Base-by-base conservation (phyloP, 2,113 vertebrate genomes). In the Vireo altiloquus region DNA sequence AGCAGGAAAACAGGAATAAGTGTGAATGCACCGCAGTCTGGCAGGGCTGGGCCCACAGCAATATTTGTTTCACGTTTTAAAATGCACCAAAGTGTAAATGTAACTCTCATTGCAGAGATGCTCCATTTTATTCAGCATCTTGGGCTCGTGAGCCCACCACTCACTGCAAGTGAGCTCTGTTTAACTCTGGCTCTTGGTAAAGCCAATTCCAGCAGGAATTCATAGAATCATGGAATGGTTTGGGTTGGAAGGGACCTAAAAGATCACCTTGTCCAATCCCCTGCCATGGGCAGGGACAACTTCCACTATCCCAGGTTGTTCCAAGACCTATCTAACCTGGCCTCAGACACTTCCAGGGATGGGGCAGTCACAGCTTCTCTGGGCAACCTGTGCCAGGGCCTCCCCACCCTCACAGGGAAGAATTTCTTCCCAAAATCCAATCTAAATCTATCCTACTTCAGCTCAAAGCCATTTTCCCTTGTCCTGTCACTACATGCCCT, bases 321-420 rank as follows among this genome's bases (percentile, higher is more conserved):
- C 83, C 53, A 44, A 66, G 17, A 9, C 7, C 27, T 0, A 0
- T 35, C 35, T 44, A 59, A 3, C 0, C 9, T 35, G 61, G 25
- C 21, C 1, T 59, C 25, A 53, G 17, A 42, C 37, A 37, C 2
- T 50, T 59, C 25, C 83, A 76, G 63, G 31, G 21, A 27, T 31
- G 53, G 9, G 1, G 27, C 52, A 68, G 31, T 37, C 61, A 60
- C 72, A 60, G 72, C 21, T 86, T 18, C 63, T 31, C 53, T 44
- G 22, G 44, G 25, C 0, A 77, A 0, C 4, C 44, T 33, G 11
- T 44, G 14, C 46, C 63, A 77, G 53, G 9, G 27, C 4, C 37
- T 86, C 33, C 0, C 0, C 63, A 69, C 18, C 33, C 8, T 19
- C 83, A 8, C 9, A 77, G 27, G 12, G 33, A 52, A 44, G 33